Percentiles rank a stretch among this genome's conserved stretches.
Evolutionary conservation across 2,113 vertebrate species (phyloP).

Genomic region (Eupsittula cactorum): DNA sequence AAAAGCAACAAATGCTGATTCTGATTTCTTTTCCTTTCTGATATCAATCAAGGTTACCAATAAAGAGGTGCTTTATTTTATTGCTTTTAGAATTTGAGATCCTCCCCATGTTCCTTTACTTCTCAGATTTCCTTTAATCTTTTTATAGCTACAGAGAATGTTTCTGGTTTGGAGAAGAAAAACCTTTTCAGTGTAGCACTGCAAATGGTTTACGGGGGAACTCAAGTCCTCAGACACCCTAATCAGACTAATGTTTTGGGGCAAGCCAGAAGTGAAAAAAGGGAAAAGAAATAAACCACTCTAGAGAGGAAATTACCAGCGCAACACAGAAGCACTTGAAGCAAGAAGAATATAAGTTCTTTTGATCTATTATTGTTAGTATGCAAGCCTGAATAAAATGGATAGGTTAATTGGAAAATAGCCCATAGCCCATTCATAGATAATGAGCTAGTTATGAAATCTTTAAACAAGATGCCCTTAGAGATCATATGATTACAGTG

Average conservation of each 20-base stretch:
- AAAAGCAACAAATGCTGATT: neutral
- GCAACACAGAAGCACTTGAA: neutral
- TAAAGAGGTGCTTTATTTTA: neutral
- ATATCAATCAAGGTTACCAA: neutral
- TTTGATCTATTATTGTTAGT: conserved; percentile 38
- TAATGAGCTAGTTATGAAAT: conserved; percentile 1
- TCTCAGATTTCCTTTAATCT: neutral
- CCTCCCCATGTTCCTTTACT: neutral
- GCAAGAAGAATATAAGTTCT: neutral
- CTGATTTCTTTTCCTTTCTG: neutral
- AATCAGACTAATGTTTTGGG: neutral
- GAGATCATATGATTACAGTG: neutral
- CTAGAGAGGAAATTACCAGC: neutral
- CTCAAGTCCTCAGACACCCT: neutral
- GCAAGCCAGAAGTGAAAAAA: neutral
- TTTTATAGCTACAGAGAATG: neutral
- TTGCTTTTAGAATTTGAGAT: neutral
- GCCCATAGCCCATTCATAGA: neutral
- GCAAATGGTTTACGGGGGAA: neutral
- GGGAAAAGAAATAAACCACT: neutral
- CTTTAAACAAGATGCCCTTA: neutral
- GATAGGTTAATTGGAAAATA: conserved; percentile 34
- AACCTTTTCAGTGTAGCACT: neutral
- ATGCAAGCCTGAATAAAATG: neutral
- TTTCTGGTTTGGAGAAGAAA: conserved; percentile 3